Evolutionary conservation across 2,797 vertebrate species (phyloP).

Genomic region (Enteromius anoplus): DNA sequence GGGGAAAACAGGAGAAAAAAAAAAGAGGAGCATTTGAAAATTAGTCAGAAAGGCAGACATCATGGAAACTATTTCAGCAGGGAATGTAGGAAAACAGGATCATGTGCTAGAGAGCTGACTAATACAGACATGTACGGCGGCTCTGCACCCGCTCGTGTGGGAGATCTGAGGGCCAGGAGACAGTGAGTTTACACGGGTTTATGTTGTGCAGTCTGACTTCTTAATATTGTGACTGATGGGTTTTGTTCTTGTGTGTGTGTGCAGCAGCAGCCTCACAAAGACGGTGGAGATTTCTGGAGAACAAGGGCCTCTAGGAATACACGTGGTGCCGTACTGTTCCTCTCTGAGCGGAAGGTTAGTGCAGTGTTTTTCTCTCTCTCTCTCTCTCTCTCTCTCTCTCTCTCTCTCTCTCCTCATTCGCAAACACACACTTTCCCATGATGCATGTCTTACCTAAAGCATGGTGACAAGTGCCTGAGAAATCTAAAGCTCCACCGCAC

Average conservation of each 20-base stretch:
- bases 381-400: background rate
- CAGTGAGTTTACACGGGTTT: constrained; percentile 34
- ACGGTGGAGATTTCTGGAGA: constrained; percentile 91
- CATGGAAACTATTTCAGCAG: constrained; percentile 60
- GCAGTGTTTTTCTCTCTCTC: constrained; percentile 26
- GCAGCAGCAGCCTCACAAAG: constrained; percentile 82
- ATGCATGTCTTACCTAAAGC: background rate
- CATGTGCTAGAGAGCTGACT: constrained; percentile 28
- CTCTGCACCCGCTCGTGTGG: background rate
- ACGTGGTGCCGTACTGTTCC: constrained; percentile 94
- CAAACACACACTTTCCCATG: background rate
- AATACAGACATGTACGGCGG: constrained; percentile 23
- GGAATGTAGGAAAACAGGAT: constrained; percentile 29
- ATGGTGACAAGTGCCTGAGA: background rate
- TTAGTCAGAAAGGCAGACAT: constrained; percentile 64
- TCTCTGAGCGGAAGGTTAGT: constrained; percentile 95
- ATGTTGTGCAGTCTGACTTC: constrained; percentile 18
- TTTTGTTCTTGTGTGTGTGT: constrained; percentile 57
- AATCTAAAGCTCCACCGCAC: background rate
- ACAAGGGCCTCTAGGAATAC: constrained; percentile 91
- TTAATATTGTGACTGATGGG: constrained; percentile 49
- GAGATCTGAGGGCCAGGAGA: constrained; percentile 30
- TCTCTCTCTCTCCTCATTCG: constrained; percentile 33
- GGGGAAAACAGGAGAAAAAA: constrained; percentile 48
- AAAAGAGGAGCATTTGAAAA: constrained; percentile 55